These are phyloP conservation scores for Argyra leucocephala DNA, from an alignment of 2,888 invertebrate species.

Conservation along the genomic window DNA sequence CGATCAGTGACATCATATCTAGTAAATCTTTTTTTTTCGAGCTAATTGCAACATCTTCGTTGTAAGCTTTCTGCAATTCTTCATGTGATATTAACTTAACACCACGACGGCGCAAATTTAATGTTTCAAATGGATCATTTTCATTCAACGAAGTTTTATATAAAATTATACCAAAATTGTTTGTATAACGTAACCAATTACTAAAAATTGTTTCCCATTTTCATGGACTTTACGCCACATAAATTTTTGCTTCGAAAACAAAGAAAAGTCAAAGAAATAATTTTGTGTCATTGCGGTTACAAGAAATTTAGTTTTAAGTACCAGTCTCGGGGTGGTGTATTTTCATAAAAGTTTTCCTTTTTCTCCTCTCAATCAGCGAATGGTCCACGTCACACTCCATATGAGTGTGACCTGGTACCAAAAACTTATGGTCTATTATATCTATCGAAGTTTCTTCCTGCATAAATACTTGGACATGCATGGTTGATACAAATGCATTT, in stretches of 20 bases:
- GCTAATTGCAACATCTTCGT: no score
- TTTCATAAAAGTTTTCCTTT: neutral
- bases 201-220: neutral
- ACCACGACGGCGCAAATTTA: slow-evolving; percentile 1
- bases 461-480: slow-evolving; percentile 18
- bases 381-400: slow-evolving; percentile 12
- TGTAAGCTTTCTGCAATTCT: no score
- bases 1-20: neutral
- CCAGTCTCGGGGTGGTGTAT: slow-evolving; percentile 7
- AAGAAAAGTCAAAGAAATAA: neutral
- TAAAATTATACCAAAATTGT: slow-evolving; percentile 7
- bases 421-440: slow-evolving; percentile 12
- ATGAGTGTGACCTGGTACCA: neutral
- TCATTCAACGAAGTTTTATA: slow-evolving; percentile 8
- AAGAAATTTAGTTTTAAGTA: neutral
- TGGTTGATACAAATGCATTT: slow-evolving; percentile 21
- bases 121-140: slow-evolving; percentile 4
- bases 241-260: neutral
- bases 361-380: slow-evolving; percentile 4
- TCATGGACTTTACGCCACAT: neutral
- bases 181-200: neutral
- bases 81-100: neutral
- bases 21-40: slow-evolving; percentile 10
- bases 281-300: neutral
- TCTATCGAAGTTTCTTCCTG: slow-evolving; percentile 2